phyloP scores from a whole-genome alignment of 2,797 vertebrate species.

The Melopsittacus undulatus region DNA sequence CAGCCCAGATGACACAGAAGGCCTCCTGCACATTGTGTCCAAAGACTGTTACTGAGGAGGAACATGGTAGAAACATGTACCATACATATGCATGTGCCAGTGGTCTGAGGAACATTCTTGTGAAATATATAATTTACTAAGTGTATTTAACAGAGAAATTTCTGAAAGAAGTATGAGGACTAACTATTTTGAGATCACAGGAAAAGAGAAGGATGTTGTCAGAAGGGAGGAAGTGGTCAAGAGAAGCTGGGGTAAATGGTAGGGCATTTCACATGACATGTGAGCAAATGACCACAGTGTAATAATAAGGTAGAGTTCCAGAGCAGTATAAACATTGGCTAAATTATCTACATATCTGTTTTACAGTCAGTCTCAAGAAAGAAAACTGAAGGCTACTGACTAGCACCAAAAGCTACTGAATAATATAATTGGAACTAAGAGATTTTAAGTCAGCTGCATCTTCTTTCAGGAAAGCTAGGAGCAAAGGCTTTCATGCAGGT shows the following conservation, averaged over 20 bases:
- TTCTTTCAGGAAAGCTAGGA: background rate
- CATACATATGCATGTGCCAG: background rate
- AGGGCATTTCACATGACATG: background rate
- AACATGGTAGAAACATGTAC: background rate
- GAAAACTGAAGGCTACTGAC: background rate
- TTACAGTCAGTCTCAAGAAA: background rate
- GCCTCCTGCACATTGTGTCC: background rate
- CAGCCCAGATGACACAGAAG: background rate
- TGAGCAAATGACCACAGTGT: background rate
- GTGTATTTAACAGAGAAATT: background rate
- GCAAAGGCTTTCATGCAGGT: background rate
- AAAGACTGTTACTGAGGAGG: background rate
- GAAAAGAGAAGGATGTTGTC: background rate
- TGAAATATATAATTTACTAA: background rate
- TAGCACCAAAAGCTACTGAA: background rate
- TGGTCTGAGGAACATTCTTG: background rate
- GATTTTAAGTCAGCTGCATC: background rate
- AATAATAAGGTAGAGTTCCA: background rate
- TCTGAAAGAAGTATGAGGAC: background rate
- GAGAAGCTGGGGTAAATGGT: background rate
- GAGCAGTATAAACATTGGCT: background rate
- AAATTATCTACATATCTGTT: background rate
- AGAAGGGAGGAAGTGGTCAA: slow-evolving; percentile 39
- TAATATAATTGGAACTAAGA: background rate
- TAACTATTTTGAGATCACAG: background rate